Evolutionary conservation across 1,140 invertebrate genomes (phyloP).

Genomic region (Latrodectus geometricus): DNA sequence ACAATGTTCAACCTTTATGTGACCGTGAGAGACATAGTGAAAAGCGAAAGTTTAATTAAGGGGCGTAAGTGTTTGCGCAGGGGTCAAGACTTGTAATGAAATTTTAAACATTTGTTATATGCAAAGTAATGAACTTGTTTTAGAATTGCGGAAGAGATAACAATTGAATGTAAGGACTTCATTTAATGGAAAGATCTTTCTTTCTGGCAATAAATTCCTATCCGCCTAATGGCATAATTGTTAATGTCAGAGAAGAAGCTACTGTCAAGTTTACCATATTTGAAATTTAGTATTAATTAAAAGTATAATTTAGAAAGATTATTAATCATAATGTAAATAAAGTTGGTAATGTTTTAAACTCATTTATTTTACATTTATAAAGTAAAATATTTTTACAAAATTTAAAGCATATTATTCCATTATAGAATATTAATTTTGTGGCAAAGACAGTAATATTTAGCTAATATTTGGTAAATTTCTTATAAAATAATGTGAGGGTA

Average conservation of each 20-base stretch:
- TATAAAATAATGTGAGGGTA: too few species aligned
- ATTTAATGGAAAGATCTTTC: background rate
- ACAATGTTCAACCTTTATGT: background rate
- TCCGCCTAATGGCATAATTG: background rate
- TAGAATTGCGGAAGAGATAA: background rate
- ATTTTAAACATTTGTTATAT: conserved; percentile 2
- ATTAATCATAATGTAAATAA: too few species aligned
- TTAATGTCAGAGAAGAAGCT: background rate
- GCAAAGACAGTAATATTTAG: too few species aligned
- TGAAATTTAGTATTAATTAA: too few species aligned
- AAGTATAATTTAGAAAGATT: too few species aligned
- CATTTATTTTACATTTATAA: too few species aligned
- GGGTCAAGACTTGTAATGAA: background rate
- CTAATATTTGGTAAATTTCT: too few species aligned
- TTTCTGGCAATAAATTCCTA: background rate
- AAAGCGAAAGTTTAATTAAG: background rate
- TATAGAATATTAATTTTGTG: too few species aligned
- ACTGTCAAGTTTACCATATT: too few species aligned
- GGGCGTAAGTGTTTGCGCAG: background rate
- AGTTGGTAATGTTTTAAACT: too few species aligned
- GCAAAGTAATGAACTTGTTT: background rate
- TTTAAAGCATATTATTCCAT: too few species aligned
- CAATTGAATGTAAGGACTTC: background rate
- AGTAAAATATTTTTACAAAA: too few species aligned
- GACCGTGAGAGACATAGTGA: background rate